Conservation (phyloP, 1,140 invertebrate species). For the Scaptomyza montana region DNA sequence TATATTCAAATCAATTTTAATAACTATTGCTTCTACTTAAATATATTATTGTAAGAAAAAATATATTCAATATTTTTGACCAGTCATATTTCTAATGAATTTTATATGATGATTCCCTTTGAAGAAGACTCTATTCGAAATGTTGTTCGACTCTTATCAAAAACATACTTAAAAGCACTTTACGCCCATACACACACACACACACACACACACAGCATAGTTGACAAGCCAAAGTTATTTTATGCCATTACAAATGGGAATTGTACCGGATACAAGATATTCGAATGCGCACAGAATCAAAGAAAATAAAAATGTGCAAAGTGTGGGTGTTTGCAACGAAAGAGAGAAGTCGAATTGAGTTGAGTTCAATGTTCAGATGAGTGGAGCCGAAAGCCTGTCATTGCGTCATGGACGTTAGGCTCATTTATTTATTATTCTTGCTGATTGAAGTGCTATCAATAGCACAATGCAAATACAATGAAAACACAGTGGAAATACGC, state of each 20-base stretch:
- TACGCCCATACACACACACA: background rate
- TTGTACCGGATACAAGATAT: constrained; percentile 19
- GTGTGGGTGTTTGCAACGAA: background rate
- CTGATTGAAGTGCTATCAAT: constrained; percentile 79
- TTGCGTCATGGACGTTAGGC: constrained; percentile 74
- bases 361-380: background rate
- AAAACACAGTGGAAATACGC: constrained; percentile 36
- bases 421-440: constrained; percentile 81
- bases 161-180: constrained; percentile 23
- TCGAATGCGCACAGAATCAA: background rate
- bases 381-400: constrained; percentile 4
- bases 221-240: constrained; percentile 37
- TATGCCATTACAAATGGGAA: constrained; percentile 42
- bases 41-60: background rate
- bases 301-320: constrained; percentile 1
- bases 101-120: background rate
- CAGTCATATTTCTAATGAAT: background rate
- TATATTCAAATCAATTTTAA: background rate
- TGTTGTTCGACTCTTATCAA: background rate
- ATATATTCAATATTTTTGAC: background rate
- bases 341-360: constrained; percentile 1
- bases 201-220: background rate
- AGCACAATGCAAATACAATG: constrained; percentile 64
- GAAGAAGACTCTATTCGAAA: background rate
- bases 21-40: background rate